Evolutionary conservation across 2,888 invertebrate genomes (phyloP), one percentile per base, ranked within the genome.

Genomic region (Pyrrhosoma nymphula): DNA sequence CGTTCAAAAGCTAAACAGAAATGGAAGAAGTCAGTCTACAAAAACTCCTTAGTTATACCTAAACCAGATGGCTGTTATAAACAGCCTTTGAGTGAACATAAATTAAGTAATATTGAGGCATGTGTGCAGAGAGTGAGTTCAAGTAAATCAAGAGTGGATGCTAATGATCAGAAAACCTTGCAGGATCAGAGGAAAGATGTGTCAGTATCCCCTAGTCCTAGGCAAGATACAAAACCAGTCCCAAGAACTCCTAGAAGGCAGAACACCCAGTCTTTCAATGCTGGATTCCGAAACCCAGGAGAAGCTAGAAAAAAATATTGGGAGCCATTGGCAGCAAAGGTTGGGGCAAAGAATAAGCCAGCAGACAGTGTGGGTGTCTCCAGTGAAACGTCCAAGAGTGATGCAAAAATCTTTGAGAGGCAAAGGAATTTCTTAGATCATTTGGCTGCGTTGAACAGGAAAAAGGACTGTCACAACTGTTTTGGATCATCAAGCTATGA

Each of bases 351-450:
- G 35, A 82, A 82, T 82, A 82, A 82, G 35, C 35, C 82, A 82
- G 82, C 0, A 26, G 82, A 82, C 6, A 30, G 3, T 16, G 0
- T 35, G 82, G 82, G 30, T 69, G 69, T 23, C 8, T 23, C 69
- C 1, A 26, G 10, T 16, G 82, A 82, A 35, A 82, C 35, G 75
- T 75, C 75, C 26, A 75, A 26, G 47, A 35, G 39, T 39, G 93
- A 93, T 23, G 47, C 69, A 60, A 93, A 93, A 93, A 69, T 63
- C 26, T 69, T 69, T 69, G 93, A 93, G 6, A 93, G 93, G 47
- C 93, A 93, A 55, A 93, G 69, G 23, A 69, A 69, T 69, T 93
- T 93, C n/a, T 20, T 93, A 39, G 93, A 93, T 39, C 69, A 93
- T 47, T n/a, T 93, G 20, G 93, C 93, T 23, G 75, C 69, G 39